Evolutionary conservation across 1,140 invertebrate genomes (phyloP).

Genomic region (Drosophila nannoptera): DNA sequence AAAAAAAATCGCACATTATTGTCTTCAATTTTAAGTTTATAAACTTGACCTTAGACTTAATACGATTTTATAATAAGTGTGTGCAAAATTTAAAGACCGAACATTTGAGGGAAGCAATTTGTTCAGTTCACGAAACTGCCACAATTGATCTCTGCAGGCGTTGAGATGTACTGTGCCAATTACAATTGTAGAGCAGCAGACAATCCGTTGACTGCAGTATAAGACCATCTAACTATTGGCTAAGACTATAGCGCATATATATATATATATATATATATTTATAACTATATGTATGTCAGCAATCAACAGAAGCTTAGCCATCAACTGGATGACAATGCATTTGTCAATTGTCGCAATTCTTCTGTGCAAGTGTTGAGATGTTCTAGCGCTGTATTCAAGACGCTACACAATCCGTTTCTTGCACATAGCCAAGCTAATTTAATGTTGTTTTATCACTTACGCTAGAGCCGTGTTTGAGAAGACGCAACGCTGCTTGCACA

Average conservation of each 20-base stretch:
- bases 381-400: conserved; percentile 23
- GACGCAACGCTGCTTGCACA: conserved; percentile 94
- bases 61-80: conserved; percentile 34
- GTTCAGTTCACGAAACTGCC: conserved; percentile 72
- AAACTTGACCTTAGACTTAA: neutral
- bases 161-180: conserved; percentile 48
- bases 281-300: conserved; percentile 4
- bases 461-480: conserved; percentile 94
- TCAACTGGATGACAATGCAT: conserved; percentile 9
- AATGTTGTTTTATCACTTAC: conserved; percentile 80
- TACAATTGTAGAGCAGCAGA: conserved; percentile 29
- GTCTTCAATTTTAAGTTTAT: neutral
- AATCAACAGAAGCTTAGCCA: conserved; percentile 20
- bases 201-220: conserved; percentile 55
- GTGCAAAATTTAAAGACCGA: conserved; percentile 70
- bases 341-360: conserved; percentile 29
- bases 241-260: neutral
- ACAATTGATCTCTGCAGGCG: conserved; percentile 47
- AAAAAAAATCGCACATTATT: neutral
- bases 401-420: conserved; percentile 63
- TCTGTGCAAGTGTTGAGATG: conserved; percentile 61
- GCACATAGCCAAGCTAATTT: conserved; percentile 8
- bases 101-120: conserved; percentile 59
- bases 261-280: neutral
- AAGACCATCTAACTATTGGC: neutral